Percentiles rank a stretch among this genome's conserved stretches.
Conservation (phyloP, 2,113 vertebrate species). For the Mirza zaza region DNA sequence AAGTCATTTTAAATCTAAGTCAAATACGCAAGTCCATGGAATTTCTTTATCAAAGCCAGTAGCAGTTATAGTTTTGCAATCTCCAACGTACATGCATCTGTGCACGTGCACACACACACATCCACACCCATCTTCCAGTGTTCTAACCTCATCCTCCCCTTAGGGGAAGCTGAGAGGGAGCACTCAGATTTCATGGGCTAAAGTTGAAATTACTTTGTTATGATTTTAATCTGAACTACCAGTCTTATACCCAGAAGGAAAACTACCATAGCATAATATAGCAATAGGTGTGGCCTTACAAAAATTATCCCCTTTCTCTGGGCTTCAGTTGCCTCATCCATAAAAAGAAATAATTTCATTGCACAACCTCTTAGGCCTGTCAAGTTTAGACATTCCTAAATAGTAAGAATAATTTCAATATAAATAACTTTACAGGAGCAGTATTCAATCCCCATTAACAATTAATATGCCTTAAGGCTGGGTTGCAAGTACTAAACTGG, state of each 20-base stretch:
- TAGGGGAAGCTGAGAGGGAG: constrained; percentile 24
- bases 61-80: neutral
- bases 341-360: constrained; percentile 39
- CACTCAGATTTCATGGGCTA: neutral
- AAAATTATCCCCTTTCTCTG: neutral
- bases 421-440: neutral
- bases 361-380: neutral
- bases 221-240: constrained; percentile 13
- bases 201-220: neutral
- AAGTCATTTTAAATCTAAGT: constrained; percentile 51
- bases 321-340: constrained; percentile 3
- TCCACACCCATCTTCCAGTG: neutral
- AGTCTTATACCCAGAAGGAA: constrained; percentile 8
- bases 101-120: neutral
- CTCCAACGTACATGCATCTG: neutral
- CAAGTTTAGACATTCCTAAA: constrained; percentile 13
- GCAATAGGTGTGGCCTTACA: neutral
- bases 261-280: neutral
- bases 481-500: neutral
- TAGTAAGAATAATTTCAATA: constrained; percentile 23
- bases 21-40: constrained; percentile 17
- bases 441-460: neutral
- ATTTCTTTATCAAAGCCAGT: constrained; percentile 44
- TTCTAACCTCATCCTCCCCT: neutral
- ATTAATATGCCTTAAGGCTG: neutral